Percentiles rank a stretch among this genome's conserved stretches.
Conservation (phyloP, 1,140 invertebrate species). For the Phymastichus coffea region DNA sequence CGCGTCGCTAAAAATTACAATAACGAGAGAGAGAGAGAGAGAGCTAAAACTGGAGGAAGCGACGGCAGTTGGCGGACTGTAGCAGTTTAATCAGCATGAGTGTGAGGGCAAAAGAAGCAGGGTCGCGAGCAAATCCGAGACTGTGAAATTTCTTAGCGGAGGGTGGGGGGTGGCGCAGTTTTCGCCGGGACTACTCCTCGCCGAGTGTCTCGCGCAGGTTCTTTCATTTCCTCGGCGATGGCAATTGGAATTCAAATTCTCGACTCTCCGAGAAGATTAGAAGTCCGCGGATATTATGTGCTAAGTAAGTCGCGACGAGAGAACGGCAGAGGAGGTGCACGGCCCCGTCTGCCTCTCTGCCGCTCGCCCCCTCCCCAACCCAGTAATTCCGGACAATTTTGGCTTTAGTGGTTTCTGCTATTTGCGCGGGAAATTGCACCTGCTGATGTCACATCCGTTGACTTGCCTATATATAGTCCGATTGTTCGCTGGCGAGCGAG, state of each 20-base stretch:
- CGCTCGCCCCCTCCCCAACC: background rate
- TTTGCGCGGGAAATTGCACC: constrained; percentile 52
- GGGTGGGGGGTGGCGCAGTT: background rate
- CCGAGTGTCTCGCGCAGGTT: constrained; percentile 11
- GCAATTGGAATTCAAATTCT: constrained; percentile 26
- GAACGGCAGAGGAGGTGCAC: constrained; percentile 21
- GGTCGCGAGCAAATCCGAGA: background rate
- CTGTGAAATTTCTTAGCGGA: background rate
- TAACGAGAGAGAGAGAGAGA: too few relatives aligned
- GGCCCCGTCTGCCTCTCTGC: background rate
- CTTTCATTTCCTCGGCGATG: constrained; percentile 26
- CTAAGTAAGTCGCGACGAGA: constrained; percentile 50
- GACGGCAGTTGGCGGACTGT: background rate
- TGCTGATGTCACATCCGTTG: constrained; percentile 53
- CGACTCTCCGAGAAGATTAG: constrained; percentile 14
- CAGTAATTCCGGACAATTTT: constrained; percentile 51
- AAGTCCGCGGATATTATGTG: constrained; percentile 39
- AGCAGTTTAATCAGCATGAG: background rate
- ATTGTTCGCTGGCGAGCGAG: constrained; percentile 11
- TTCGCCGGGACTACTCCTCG: background rate
- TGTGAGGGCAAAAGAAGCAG: background rate
- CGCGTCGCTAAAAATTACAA: too few relatives aligned
- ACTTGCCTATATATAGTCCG: constrained; percentile 6
- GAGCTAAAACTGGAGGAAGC: too few relatives aligned
- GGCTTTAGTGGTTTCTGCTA: constrained; percentile 52